A percentile compares a stretch with the other conserved stretches of the same genome.
Conservation (phyloP, 2,888 invertebrate species). For the Drosophila robusta region DNA sequence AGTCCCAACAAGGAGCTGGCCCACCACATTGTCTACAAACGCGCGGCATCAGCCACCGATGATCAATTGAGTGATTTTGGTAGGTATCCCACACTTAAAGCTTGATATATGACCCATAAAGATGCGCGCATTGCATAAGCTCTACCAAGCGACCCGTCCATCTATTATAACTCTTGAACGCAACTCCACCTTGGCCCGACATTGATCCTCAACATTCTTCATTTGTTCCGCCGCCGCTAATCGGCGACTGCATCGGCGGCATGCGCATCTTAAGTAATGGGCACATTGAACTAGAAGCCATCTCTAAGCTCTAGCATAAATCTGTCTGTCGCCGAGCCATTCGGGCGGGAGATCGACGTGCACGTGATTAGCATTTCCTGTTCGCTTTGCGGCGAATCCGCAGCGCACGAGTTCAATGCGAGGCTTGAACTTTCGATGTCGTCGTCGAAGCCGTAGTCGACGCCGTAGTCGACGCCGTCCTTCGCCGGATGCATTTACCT, state of each 20-base stretch:
- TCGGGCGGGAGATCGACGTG: constrained; percentile 66
- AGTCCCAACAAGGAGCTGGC: constrained; percentile 85
- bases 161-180: constrained; percentile 16
- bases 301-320: constrained; percentile 56
- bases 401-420: constrained; percentile 55
- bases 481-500: constrained; percentile 74
- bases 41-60: constrained; percentile 83
- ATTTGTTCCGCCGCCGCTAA: constrained; percentile 20
- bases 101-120: constrained; percentile 6
- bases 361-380: constrained; percentile 73
- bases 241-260: constrained; percentile 36
- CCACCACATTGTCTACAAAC: constrained; percentile 92
- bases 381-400: constrained; percentile 23
- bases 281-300: constrained; percentile 76
- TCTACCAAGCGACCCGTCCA: neutral
- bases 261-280: constrained; percentile 55
- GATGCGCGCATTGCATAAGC: neutral
- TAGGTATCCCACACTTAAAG: constrained; percentile 85
- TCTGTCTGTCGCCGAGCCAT: constrained; percentile 36
- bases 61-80: constrained; percentile 93
- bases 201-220: constrained; percentile 36
- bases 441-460: constrained; percentile 15
- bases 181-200: constrained; percentile 25
- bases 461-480: constrained; percentile 41
- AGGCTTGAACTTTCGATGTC: constrained; percentile 54